Evolutionary conservation across 2,888 invertebrate genomes (phyloP).

Genomic region (Drosophila limbata): DNA sequence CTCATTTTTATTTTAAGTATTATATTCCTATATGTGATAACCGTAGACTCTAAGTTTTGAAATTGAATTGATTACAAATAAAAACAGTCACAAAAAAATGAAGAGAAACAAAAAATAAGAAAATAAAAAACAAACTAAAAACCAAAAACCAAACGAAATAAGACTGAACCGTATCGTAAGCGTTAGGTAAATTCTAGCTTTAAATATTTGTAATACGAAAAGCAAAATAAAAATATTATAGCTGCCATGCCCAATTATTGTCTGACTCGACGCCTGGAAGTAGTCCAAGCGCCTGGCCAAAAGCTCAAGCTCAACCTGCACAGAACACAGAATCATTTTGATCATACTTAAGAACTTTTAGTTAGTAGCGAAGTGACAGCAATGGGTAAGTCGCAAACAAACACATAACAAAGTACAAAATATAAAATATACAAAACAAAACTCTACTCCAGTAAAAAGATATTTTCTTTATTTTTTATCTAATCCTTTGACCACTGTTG

Average conservation of each 20-base stretch:
- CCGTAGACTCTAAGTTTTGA: slow-evolving; percentile 59
- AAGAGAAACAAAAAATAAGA: slow-evolving; percentile 29
- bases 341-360: slow-evolving; percentile 59
- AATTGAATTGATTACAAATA: slow-evolving; percentile 57
- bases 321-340: slow-evolving; percentile 35
- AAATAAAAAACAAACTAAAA: slow-evolving; percentile 22
- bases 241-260: slow-evolving; percentile 67
- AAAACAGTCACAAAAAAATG: slow-evolving; percentile 54
- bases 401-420: slow-evolving; percentile 21
- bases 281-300: slow-evolving; percentile 65
- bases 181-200: slow-evolving; percentile 63
- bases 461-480: neutral
- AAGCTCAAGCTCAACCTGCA: slow-evolving; percentile 34
- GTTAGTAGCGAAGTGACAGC: slow-evolving; percentile 70
- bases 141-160: slow-evolving; percentile 26
- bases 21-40: slow-evolving; percentile 52
- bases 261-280: slow-evolving; percentile 69
- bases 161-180: slow-evolving; percentile 43
- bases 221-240: slow-evolving; percentile 65
- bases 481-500: slow-evolving; percentile 16
- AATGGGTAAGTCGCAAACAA: slow-evolving; percentile 69
- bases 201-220: slow-evolving; percentile 66
- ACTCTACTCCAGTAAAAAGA: slow-evolving; percentile 28
- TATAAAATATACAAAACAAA: slow-evolving; percentile 21
- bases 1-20: slow-evolving; percentile 75